These are phyloP conservation scores for Carpatolechia fugitivella DNA, from an alignment of 2,888 invertebrate genomes.

Conservation along the genomic window DNA sequence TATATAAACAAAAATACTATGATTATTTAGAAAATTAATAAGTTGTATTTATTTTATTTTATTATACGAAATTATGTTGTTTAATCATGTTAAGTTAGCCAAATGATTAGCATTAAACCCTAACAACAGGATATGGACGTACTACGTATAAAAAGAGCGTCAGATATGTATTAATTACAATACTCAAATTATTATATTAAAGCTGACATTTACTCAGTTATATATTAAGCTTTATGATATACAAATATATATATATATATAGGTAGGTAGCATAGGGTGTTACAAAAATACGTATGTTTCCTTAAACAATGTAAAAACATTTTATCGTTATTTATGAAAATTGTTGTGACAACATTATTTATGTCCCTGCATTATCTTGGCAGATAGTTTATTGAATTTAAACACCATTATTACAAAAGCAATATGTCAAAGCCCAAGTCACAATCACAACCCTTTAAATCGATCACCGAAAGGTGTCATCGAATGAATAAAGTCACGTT, in stretches of 20 bases:
- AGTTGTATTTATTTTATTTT: too few species aligned
- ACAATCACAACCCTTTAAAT: slow-evolving; percentile 43
- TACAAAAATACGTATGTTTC: too few species aligned
- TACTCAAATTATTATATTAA: slow-evolving; percentile 45
- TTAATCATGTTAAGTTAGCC: too few species aligned
- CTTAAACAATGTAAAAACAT: too few species aligned
- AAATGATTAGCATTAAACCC: too few species aligned
- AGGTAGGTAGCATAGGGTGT: too few species aligned
- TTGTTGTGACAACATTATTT: neutral
- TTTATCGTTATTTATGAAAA: neutral
- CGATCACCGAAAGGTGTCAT: slow-evolving; percentile 48
- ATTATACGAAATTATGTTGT: too few species aligned
- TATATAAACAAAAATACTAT: slow-evolving; percentile 22
- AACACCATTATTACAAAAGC: slow-evolving; percentile 10
- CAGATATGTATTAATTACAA: slow-evolving; percentile 39
- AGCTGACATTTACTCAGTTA: slow-evolving; percentile 42
- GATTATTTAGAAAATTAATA: neutral
- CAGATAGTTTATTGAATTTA: neutral
- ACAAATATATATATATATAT: too few species aligned
- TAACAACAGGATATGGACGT: too few species aligned
- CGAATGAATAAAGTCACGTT: slow-evolving; percentile 46
- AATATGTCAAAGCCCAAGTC: slow-evolving; percentile 33
- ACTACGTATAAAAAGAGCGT: slow-evolving; percentile 25
- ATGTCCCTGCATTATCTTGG: neutral
- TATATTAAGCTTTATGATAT: too few species aligned